A percentile compares a stretch with the other conserved stretches of the same genome.
These are phyloP conservation scores for Liposcelis brunnea DNA, from an alignment of 2,888 invertebrate genomes.

Conservation along the genomic window DNA sequence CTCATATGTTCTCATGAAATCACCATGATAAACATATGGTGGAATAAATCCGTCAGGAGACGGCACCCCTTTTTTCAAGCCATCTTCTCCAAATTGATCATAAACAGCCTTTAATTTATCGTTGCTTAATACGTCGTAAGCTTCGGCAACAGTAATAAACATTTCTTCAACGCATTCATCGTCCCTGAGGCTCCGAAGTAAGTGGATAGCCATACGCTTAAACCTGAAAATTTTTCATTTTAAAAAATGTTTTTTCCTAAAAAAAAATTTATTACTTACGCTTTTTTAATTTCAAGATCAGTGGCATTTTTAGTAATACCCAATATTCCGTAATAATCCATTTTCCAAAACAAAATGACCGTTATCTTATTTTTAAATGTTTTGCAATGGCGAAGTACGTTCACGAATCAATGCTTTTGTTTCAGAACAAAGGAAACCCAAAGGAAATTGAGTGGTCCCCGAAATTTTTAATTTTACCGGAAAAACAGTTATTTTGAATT, in stretches of 20 bases:
- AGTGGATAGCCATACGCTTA: slow-evolving; percentile 36
- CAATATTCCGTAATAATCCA: slow-evolving; percentile 64
- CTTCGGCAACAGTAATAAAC: slow-evolving; percentile 52
- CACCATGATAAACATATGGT: slow-evolving; percentile 66
- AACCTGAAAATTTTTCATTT: slow-evolving; percentile 24
- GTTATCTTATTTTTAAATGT: too few relatives aligned
- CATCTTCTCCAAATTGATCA: slow-evolving; percentile 80
- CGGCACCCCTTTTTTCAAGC: slow-evolving; percentile 62
- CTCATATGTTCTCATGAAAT: slow-evolving; percentile 54
- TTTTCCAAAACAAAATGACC: slow-evolving; percentile 28
- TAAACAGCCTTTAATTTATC: slow-evolving; percentile 54
- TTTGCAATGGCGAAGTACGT: too few relatives aligned
- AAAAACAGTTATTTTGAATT: too few relatives aligned
- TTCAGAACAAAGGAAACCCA: too few relatives aligned
- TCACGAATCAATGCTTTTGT: too few relatives aligned
- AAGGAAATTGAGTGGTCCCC: too few relatives aligned
- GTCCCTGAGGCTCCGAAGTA: slow-evolving; percentile 35
- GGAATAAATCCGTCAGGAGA: slow-evolving; percentile 48
- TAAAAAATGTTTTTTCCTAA: background rate
- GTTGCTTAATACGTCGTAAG: slow-evolving; percentile 57
- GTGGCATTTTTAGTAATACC: slow-evolving; percentile 45
- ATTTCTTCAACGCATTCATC: slow-evolving; percentile 25
- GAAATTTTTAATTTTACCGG: too few relatives aligned
- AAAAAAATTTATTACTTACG: slow-evolving; percentile 28
- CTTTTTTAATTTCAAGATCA: slow-evolving; percentile 52